Evolutionary conservation across 64 coral and sea anemone species (phyloP), one percentile per base, ranked within the genome.

Genomic region (Stylophora pistillata): DNA sequence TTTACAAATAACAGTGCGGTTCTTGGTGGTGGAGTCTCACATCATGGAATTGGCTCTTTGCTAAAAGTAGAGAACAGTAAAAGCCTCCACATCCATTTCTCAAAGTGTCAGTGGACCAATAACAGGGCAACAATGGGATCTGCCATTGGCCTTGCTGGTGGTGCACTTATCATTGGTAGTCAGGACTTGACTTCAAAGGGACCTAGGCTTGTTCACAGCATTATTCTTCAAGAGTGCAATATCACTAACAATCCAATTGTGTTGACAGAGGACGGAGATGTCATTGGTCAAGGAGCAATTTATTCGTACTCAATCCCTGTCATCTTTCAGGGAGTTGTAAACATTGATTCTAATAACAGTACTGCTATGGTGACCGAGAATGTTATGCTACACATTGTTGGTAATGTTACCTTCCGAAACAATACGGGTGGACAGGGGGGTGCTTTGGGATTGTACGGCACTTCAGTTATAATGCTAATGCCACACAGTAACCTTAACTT

Each of bases 41-140:
- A 77, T 70, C 61, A 81, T 72, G 89, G 84, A 89, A 66, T n/a
- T 31, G 31, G 17, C 33, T 78, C 92, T 31, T 81, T 74, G 20
- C n/a, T 30, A 6, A 53, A 72, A 7, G 33, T 71, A 11, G 71
- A 53, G 0, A 16, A 74, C 1, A 41, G 28, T 54, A 37, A 77
- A 52, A 55, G 53, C 25, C 53, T 79, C 13, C 18, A 29, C 4
- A 85, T 89, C 16, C 55, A 58, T 57, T 89, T 89, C 32, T 25
- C 17, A 70, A 56, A 77, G 16, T 94, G 92, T 72, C 21, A 29
- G 16, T 89, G 82, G 31, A 3, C 77, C 15, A 52, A 55, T 34
- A 94, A 94, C 72, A 85, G 15, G 55, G 92, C 92, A 30, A 94
- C 87, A 55, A 27, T 86, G 13, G 92, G 92, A n/a, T 86, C 92